These are phyloP conservation scores for Halesus radiatus DNA, from an alignment of 1,140 invertebrate species.

Conservation along the genomic window DNA sequence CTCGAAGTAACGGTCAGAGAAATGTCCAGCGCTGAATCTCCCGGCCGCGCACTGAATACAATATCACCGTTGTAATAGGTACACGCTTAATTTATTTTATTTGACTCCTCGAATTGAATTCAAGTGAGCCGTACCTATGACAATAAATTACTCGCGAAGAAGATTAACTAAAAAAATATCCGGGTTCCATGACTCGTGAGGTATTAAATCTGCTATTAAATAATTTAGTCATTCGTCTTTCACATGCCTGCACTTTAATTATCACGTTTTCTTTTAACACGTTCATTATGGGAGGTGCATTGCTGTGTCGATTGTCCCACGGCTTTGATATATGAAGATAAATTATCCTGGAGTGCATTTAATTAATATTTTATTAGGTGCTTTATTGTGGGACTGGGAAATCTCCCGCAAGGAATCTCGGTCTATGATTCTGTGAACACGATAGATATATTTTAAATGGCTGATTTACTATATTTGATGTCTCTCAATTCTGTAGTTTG, in stretches of 20 bases:
- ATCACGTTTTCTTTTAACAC: background rate
- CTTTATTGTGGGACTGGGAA: no score
- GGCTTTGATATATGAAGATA: no score
- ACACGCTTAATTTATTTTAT: constrained; percentile 39
- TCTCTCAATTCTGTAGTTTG: no score
- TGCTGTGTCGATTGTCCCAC: background rate
- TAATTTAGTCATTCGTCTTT: background rate
- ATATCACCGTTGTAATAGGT: constrained; percentile 50
- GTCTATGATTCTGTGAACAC: no score
- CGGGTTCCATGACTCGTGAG: constrained; percentile 45
- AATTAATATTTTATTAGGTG: no score
- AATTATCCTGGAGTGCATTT: no score
- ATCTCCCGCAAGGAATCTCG: no score
- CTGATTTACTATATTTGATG: no score
- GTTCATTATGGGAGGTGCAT: background rate
- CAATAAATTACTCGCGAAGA: constrained; percentile 47
- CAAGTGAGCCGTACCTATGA: constrained; percentile 49
- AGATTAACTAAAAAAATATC: constrained; percentile 44
- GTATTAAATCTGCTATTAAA: constrained; percentile 3
- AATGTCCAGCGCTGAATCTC: constrained; percentile 39
- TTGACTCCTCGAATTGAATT: constrained; percentile 46
- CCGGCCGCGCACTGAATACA: constrained; percentile 46
- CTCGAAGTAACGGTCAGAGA: constrained; percentile 46
- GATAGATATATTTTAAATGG: no score
- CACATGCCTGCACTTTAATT: background rate